Percentiles rank a stretch among this genome's conserved stretches.
Conservation (phyloP, 2,888 invertebrate genomes). For the Callyntrura guangdongensis region DNA sequence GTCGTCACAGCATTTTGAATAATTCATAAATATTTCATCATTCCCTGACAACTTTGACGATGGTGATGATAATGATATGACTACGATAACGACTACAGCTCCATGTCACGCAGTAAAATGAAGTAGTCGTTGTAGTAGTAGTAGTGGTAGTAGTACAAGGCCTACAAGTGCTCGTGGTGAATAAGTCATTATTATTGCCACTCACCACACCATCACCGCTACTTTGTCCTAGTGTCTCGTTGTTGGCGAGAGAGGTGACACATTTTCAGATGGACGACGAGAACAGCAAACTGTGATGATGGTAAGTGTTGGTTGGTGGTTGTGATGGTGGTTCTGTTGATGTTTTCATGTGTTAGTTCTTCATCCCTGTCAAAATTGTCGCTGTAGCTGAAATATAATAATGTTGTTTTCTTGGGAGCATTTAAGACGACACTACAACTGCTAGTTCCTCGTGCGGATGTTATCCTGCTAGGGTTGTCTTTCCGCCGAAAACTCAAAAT, state of each 20-base stretch:
- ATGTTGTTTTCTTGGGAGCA: neutral
- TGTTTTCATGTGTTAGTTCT: conserved; percentile 43
- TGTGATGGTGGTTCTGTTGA: conserved; percentile 21
- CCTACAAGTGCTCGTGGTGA: neutral
- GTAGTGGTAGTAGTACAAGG: neutral
- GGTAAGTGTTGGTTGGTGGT: neutral
- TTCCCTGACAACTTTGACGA: conserved; percentile 8
- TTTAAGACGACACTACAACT: neutral
- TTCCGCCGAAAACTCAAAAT: conserved; percentile 18
- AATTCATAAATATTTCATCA: conserved; percentile 73
- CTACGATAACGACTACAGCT: neutral
- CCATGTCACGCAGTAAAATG: no score
- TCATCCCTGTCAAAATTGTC: conserved; percentile 64
- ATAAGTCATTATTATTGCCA: neutral
- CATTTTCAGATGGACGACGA: no score
- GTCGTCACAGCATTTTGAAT: conserved; percentile 48
- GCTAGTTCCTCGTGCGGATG: neutral
- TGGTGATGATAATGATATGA: neutral
- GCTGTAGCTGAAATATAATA: neutral
- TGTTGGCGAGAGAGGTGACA: conserved; percentile 4
- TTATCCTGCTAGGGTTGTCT: conserved; percentile 22
- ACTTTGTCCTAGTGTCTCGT: neutral
- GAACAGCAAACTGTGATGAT: neutral
- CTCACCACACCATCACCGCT: neutral
- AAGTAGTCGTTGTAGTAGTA: neutral